Evolutionary conservation across 2,797 vertebrate species (phyloP), one percentile per base, ranked within the genome.

Genomic region (Hozukius guyotensis): DNA sequence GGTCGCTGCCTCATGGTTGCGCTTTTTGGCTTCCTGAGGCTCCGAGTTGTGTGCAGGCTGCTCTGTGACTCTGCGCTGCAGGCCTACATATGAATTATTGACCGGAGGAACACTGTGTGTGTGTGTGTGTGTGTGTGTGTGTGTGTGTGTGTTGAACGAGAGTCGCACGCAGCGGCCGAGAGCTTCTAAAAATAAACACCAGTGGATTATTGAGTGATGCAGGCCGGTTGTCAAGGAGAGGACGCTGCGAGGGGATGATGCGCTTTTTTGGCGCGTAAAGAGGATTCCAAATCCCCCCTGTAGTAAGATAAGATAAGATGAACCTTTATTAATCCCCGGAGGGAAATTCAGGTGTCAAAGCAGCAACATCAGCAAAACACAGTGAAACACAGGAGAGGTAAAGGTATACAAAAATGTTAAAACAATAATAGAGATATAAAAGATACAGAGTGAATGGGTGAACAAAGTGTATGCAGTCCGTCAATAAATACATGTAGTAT

Each of bases 151-250:
- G 84, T 60, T 77, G 83, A 80, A 78, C 9, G 61, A 32, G 72
- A 46, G 75, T 13, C 63, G 80, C 81, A 55, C 72, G 38, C 77
- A 69, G 81, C 61, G 73, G 71, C 72, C 3, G 78, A 71, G 46
- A 72, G 76, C 65, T 14, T 86, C 91, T 94, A 93, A 92, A 94
- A 94, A 94, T 93, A 94, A 91, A 83, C 88, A 62, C 8, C 24
- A 8, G 62, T 73, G 83, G 77, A 90, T 83, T 75, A 60, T 42
- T 36, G 46, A 8, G 62, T 38, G 69, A 82, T 83, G 78, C 78
- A 18, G 75, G 38, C 66, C 38, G 22, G 84, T 84, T 83, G 85
- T 78, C 81, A 86, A 55, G 81, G 87, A 8, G 78, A 76, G 34
- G 80, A 80, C 66, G 73, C 60, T 4, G 72, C 55, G 20, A 4